Evolutionary conservation across 1,140 invertebrate species (phyloP).

Genomic region (Orchesella cincta): DNA sequence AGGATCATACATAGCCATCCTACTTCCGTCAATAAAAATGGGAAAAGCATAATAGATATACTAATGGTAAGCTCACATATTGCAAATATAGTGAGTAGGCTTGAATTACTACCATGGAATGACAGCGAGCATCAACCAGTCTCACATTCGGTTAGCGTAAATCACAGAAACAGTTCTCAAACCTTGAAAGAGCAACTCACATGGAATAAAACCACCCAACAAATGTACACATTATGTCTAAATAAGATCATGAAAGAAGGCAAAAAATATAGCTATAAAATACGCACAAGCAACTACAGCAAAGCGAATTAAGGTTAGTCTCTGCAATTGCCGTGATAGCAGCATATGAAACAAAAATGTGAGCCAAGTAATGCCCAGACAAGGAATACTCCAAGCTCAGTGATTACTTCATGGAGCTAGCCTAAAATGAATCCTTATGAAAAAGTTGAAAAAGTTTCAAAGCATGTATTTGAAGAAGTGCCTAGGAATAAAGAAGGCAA

Average conservation of each 20-base stretch:
- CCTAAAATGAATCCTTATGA: constrained; percentile 24
- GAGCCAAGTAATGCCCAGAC: background rate
- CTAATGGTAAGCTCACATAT: background rate
- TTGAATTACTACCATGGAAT: background rate
- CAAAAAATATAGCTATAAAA: background rate
- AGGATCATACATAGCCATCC: background rate
- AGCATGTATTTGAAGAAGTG: no score
- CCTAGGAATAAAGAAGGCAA: no score
- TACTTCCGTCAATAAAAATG: background rate
- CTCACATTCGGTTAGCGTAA: background rate
- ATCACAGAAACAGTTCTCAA: background rate
- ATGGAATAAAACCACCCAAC: background rate
- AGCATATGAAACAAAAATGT: background rate
- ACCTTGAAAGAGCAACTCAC: background rate
- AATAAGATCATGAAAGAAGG: background rate
- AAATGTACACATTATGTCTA: background rate
- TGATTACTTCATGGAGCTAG: constrained; percentile 39
- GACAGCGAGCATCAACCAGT: background rate
- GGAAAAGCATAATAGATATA: background rate
- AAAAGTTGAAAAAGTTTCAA: constrained; percentile 8
- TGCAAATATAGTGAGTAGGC: background rate
- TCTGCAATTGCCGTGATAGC: background rate
- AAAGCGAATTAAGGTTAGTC: background rate
- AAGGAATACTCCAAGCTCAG: background rate
- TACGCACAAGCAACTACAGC: background rate